Base-by-base conservation (phyloP, 2,113 vertebrate genomes). In the Nanorana parkeri region DNA sequence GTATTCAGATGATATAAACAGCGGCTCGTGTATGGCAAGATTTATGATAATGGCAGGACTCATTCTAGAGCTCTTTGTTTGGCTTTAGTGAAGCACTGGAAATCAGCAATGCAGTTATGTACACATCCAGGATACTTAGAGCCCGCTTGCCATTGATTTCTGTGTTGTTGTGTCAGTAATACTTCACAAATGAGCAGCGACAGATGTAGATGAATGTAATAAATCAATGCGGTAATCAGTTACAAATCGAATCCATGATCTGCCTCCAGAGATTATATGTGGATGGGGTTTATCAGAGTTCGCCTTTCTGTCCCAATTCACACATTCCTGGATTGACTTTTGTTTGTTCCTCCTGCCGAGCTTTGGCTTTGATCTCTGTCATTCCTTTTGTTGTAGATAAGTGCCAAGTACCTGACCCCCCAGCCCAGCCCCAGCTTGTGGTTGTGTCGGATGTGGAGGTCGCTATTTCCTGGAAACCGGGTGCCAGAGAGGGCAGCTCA, bases 401-500 rank as follows among this genome's bases (percentile, higher is more conserved):
- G 85, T 99, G 97, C 85, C 92, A 94, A 93, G 93, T 94, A 17
- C 96, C 97, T 0, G 87, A 88, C 0, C 92, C 96, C 0, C 97
- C 97, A 0, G 89, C 92, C 16, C 91, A 94, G 83, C 96, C 96
- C 0, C 90, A 90, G 0, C 93, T 94, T 0, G 85, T 93, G 20
- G 94, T 96, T 5, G 93, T 99, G 78, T 98, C 97, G 2, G 95
- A 98, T 88, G 96, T 95, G 0, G 96, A 98, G 87, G 94, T 98
- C 86, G 96, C 97, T 0, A 87, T 99, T 61, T 97, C 96, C 51
- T 99, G 97, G 97, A 95, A 95, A 87, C 91, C 93, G 4, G 94
- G 95, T 67, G 88, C 85, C 36, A 95, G 84, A 0, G 91, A 95
- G 73, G 96, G 95, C 85, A 95, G 94, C 51, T 89, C 94, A 73